A percentile compares a stretch with the other conserved stretches of the same genome.
Conservation (phyloP, 2,113 vertebrate species). For the Pituophis catenifer region DNA sequence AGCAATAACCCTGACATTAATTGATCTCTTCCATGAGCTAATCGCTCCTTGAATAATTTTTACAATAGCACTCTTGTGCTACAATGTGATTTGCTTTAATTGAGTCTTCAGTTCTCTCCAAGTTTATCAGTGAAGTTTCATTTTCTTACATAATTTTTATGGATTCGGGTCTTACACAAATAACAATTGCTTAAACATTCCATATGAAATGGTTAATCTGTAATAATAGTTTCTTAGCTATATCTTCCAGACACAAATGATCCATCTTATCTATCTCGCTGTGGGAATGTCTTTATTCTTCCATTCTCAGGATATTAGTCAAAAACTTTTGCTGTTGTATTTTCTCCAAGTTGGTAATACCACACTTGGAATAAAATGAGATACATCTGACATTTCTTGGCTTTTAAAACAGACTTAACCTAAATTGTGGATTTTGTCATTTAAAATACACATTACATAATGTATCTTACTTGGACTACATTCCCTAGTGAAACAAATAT, state of each 20-base stretch:
- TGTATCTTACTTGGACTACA: not conserved
- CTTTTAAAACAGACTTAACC: constrained; percentile 32
- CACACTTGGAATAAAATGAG: constrained; percentile 30
- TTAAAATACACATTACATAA: constrained; percentile 19
- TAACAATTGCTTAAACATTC: constrained; percentile 25
- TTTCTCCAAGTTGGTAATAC: constrained; percentile 37
- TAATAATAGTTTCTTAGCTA: constrained; percentile 12
- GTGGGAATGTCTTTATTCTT: constrained; percentile 43
- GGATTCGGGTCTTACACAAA: not conserved
- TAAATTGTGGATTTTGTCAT: constrained; percentile 18
- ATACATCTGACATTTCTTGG: constrained; percentile 22
- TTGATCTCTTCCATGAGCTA: not conserved
- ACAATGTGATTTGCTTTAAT: not conserved
- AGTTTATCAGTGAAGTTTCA: not conserved
- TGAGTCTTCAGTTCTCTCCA: not conserved
- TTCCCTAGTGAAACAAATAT: constrained; percentile 27
- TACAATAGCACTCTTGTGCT: not conserved
- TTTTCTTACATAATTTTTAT: not conserved
- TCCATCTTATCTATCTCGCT: constrained; percentile 29
- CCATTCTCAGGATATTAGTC: constrained; percentile 43
- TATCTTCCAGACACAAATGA: constrained; percentile 29
- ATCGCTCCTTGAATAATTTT: not conserved
- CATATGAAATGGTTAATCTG: constrained; percentile 20
- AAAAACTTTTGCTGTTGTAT: constrained; percentile 38
- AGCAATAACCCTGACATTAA: not conserved